These are phyloP conservation scores for Periophthalmus modestus DNA, from an alignment of 2,113 vertebrate species.

Conservation along the genomic window DNA sequence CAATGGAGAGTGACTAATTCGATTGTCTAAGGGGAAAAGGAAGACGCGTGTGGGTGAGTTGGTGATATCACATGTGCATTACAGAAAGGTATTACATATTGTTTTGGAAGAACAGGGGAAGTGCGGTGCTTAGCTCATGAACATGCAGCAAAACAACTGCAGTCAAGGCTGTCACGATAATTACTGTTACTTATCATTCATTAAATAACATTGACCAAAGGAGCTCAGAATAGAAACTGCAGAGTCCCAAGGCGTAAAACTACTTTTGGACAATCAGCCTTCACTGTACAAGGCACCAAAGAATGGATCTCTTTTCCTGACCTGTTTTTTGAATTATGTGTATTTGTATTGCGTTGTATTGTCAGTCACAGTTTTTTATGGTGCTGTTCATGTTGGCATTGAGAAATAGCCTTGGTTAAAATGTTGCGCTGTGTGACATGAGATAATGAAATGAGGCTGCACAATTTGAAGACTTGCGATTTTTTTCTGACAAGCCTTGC, in stretches of 20 bases:
- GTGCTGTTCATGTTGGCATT: no score
- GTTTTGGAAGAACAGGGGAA: background rate
- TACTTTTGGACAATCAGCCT: background rate
- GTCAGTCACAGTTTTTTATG: no score
- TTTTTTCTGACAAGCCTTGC: no score
- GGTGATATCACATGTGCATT: background rate
- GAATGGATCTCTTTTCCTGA: background rate
- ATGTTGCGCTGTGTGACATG: no score
- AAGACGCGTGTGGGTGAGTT: slow-evolving; percentile 50
- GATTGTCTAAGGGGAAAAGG: slow-evolving; percentile 67
- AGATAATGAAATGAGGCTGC: no score
- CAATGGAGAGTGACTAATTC: slow-evolving; percentile 64
- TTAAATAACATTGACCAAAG: background rate
- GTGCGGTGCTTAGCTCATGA: background rate
- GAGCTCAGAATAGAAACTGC: background rate
- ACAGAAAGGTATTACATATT: slow-evolving; percentile 7
- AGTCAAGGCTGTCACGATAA: background rate
- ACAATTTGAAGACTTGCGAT: no score
- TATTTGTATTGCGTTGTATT: no score
- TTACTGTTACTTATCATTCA: no score
- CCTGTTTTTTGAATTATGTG: no score
- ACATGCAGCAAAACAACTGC: background rate
- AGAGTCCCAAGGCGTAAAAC: background rate
- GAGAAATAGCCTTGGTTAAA: no score
- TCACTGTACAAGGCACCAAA: background rate